These are phyloP conservation scores for Acanthosepion pharaonis DNA, from an alignment of 2,888 invertebrate genomes.

Conservation along the genomic window DNA sequence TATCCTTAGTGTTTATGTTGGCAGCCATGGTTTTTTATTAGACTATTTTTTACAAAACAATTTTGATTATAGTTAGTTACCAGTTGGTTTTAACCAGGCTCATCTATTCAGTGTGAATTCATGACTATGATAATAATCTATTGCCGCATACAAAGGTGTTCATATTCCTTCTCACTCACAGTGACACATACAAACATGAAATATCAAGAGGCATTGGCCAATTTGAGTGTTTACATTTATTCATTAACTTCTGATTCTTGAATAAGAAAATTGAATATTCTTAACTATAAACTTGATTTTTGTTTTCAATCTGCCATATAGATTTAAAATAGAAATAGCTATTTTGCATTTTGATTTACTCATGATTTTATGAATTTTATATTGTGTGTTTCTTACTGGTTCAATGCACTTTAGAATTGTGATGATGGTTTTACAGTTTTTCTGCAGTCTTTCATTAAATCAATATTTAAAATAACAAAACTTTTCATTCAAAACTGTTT, in stretches of 20 bases:
- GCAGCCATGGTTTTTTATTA: background rate
- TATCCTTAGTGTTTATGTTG: background rate
- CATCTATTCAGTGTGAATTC: background rate
- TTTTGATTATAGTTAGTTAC: background rate
- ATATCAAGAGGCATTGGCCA: background rate
- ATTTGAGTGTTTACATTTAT: background rate
- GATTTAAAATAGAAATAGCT: no score
- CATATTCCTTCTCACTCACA: background rate
- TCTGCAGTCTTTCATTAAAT: no score
- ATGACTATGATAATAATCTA: background rate
- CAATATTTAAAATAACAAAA: no score
- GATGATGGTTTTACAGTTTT: no score
- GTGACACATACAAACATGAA: background rate
- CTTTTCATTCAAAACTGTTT: no score
- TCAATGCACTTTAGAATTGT: no score
- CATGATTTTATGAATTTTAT: no score
- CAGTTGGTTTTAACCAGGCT: background rate
- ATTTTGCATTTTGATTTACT: no score
- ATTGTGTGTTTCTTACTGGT: no score
- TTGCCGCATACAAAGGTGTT: background rate
- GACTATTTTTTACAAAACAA: background rate
- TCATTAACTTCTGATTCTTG: background rate
- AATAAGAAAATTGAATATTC: no score
- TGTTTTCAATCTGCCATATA: no score
- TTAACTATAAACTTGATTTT: no score